Conservation (phyloP, 2,888 invertebrate genomes). For the Ochlodes sylvanus region DNA sequence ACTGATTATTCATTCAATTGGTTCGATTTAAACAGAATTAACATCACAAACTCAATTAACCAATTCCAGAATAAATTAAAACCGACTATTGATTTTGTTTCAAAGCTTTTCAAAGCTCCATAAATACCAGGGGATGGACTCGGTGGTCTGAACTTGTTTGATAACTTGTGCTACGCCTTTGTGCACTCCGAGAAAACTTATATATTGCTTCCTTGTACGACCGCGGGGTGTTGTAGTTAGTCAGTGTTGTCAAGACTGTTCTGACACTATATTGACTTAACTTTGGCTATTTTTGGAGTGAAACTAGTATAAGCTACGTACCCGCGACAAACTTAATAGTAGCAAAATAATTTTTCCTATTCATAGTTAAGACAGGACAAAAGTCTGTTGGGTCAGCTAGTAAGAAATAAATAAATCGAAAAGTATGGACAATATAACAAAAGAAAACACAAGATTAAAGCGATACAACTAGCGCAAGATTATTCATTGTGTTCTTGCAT, state of each 20-base stretch:
- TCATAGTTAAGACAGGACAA: no score
- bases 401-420: no score
- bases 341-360: no score
- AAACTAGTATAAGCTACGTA: no score
- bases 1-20: constrained; percentile 21
- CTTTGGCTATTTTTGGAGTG: no score
- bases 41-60: constrained; percentile 18
- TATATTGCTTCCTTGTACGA: constrained; percentile 13
- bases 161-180: constrained; percentile 6
- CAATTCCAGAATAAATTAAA: constrained; percentile 23
- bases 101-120: constrained; percentile 7
- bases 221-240: not conserved
- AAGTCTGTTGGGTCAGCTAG: no score
- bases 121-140: constrained; percentile 8
- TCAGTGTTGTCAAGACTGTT: no score
- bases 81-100: constrained; percentile 12
- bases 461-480: not conserved
- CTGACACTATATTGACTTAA: no score
- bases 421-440: not conserved
- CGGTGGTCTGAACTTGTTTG: not conserved
- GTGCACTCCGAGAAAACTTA: constrained; percentile 7
- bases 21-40: constrained; percentile 18
- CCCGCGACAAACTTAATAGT: no score
- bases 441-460: not conserved
- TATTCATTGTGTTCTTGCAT: constrained; percentile 9